Conservation (phyloP, 2,113 vertebrate species). For the Oophaga pumilio region DNA sequence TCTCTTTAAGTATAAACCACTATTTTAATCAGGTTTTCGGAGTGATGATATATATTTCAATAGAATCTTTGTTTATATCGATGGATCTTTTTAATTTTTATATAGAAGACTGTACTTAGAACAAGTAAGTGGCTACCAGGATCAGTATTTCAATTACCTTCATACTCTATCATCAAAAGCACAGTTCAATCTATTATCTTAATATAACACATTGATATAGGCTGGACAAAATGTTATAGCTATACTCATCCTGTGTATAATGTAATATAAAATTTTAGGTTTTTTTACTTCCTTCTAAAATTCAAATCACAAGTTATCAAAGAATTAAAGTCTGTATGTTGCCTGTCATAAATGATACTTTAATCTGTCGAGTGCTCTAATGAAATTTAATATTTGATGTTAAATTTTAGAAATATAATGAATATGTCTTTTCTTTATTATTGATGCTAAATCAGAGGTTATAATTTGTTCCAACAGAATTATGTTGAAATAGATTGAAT, state of each 20-base stretch:
- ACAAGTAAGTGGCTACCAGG: not conserved
- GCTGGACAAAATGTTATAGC: not conserved
- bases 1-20: no score
- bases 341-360: conserved; percentile 55
- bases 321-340: conserved; percentile 52
- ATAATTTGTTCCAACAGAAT: conserved; percentile 52
- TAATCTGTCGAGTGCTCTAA: conserved; percentile 55
- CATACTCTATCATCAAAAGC: not conserved
- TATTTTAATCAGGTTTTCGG: no score
- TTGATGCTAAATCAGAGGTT: conserved; percentile 55
- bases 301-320: conserved; percentile 36
- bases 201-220: not conserved
- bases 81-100: no score
- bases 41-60: no score
- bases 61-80: no score
- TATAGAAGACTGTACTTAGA: not conserved
- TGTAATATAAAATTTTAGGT: not conserved
- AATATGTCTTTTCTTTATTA: conserved; percentile 58
- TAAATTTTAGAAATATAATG: conserved; percentile 58
- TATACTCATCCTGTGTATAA: not conserved
- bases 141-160: not conserved
- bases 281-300: not conserved
- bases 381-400: conserved; percentile 59
- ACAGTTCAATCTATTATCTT: not conserved
- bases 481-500: conserved; percentile 56